Conservation (phyloP, 30 jellyfish, hydroid and myxozoan genomes). For the Aurelia aurita region DNA sequence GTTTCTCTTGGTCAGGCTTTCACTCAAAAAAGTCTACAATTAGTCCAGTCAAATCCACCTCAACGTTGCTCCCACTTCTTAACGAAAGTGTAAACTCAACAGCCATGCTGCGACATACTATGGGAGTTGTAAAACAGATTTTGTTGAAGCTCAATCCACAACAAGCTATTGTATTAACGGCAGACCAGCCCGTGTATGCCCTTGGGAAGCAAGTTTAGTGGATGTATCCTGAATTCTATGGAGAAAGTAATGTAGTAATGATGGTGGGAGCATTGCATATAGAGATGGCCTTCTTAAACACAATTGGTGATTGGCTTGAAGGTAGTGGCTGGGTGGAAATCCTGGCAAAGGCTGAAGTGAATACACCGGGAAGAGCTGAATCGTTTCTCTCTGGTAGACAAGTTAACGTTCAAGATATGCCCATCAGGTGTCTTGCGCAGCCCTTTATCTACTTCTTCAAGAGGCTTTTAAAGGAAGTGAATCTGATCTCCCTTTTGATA, state of each 20-base stretch:
- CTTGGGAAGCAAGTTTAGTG: slow-evolving; percentile 33
- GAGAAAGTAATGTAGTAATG: slow-evolving; percentile 9
- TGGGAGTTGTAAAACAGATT: slow-evolving; percentile 29
- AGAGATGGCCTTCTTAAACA: slow-evolving; percentile 43
- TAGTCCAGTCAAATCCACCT: slow-evolving; percentile 12
- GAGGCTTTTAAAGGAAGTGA: slow-evolving; percentile 3
- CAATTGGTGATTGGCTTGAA: slow-evolving; percentile 75
- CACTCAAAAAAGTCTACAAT: slow-evolving; percentile 13
- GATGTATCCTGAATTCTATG: slow-evolving; percentile 13
- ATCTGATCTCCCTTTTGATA: neutral
- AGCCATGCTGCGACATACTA: slow-evolving; percentile 54
- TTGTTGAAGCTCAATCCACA: slow-evolving; percentile 41
- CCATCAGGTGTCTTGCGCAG: slow-evolving; percentile 53
- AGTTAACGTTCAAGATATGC: slow-evolving; percentile 43
- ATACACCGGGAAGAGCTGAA: slow-evolving; percentile 53
- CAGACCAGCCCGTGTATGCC: slow-evolving; percentile 41
- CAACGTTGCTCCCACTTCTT: slow-evolving; percentile 40
- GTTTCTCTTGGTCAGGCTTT: slow-evolving; percentile 19
- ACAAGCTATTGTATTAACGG: slow-evolving; percentile 33
- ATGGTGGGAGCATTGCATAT: slow-evolving; percentile 73
- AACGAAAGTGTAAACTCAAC: slow-evolving; percentile 51
- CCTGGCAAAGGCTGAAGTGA: slow-evolving; percentile 48
- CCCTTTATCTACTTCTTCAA: slow-evolving; percentile 14
- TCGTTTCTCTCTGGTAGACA: slow-evolving; percentile 11
- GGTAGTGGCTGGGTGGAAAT: slow-evolving; percentile 74